Percentiles rank a stretch among this genome's conserved stretches.
Evolutionary conservation across 2,113 vertebrate species (phyloP).

Genomic region (Nothobranchius furzeri): DNA sequence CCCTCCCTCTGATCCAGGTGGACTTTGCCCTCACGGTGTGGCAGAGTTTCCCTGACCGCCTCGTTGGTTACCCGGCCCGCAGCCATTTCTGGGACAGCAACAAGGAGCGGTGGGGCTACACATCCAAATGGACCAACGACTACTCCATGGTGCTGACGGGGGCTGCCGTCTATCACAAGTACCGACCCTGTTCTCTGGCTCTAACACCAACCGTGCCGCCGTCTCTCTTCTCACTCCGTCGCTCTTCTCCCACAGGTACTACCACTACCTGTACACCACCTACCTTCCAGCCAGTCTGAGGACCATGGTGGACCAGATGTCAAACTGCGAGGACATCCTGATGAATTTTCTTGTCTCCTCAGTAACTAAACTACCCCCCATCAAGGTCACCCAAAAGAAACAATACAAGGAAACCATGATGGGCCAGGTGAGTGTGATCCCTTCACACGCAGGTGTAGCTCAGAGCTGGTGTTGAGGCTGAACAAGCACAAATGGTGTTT

Average conservation of each 20-base stretch:
- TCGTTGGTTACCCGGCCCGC: conserved; percentile 96
- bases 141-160: conserved; percentile 99
- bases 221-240: neutral
- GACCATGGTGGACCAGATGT: conserved; percentile 97
- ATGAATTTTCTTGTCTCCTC: conserved; percentile 99
- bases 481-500: neutral
- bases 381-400: conserved; percentile 99
- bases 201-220: neutral
- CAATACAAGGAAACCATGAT: conserved; percentile 99
- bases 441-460: neutral
- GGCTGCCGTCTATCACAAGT: conserved; percentile 99
- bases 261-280: conserved; percentile 97
- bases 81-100: conserved; percentile 99
- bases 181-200: conserved; percentile 8
- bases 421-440: conserved; percentile 88
- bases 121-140: conserved; percentile 99
- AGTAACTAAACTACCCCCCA: conserved; percentile 95
- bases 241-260: conserved; percentile 83
- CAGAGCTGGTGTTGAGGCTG: neutral
- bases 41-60: conserved; percentile 98
- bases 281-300: conserved; percentile 96
- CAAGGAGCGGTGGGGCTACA: conserved; percentile 98
- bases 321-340: conserved; percentile 99
- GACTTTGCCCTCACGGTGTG: conserved; percentile 99
- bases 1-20: conserved; percentile 81